phyloP scores from a whole-genome alignment of 1,140 invertebrate species.

The Sitophilus oryzae region DNA sequence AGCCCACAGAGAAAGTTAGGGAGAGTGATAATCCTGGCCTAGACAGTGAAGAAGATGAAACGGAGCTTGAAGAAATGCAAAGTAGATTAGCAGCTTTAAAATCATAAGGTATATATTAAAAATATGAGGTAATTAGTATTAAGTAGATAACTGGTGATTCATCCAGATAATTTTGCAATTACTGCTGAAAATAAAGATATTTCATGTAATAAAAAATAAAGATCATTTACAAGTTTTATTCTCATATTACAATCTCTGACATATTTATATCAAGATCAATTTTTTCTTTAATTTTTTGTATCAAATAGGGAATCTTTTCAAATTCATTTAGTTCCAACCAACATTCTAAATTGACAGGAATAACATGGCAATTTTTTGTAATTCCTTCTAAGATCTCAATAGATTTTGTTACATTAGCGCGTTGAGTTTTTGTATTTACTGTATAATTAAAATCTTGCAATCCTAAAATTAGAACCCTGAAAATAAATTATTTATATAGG shows the following conservation, averaged over 20 bases:
- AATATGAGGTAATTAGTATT: not conserved
- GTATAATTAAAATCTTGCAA: slow-evolving; percentile 40
- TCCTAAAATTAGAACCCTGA: slow-evolving; percentile 45
- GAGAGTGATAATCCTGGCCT: slow-evolving; percentile 46
- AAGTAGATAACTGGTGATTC: not conserved
- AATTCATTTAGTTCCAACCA: slow-evolving; percentile 45
- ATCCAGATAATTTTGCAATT: too few relatives aligned
- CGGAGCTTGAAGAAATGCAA: slow-evolving; percentile 80
- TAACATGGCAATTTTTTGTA: slow-evolving; percentile 36
- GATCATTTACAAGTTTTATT: too few relatives aligned
- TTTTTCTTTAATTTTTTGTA: slow-evolving; percentile 43
- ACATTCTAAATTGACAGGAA: slow-evolving; percentile 40
- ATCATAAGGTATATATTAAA: slow-evolving; percentile 51
- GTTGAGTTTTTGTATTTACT: slow-evolving; percentile 41
- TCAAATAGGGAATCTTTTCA: slow-evolving; percentile 49
- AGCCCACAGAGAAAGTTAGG: slow-evolving; percentile 51
- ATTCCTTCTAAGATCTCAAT: slow-evolving; percentile 43
- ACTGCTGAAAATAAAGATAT: too few relatives aligned
- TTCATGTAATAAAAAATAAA: not conserved
- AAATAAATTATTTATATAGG: slow-evolving; percentile 19
- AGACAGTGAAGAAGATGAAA: slow-evolving; percentile 67
- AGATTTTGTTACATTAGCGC: slow-evolving; percentile 35
- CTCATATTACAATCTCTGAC: slow-evolving; percentile 7
- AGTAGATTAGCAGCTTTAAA: slow-evolving; percentile 74
- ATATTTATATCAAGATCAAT: slow-evolving; percentile 15